phyloP scores from a whole-genome alignment of 1,140 invertebrate species.

The Hylyphantes graminicola region DNA sequence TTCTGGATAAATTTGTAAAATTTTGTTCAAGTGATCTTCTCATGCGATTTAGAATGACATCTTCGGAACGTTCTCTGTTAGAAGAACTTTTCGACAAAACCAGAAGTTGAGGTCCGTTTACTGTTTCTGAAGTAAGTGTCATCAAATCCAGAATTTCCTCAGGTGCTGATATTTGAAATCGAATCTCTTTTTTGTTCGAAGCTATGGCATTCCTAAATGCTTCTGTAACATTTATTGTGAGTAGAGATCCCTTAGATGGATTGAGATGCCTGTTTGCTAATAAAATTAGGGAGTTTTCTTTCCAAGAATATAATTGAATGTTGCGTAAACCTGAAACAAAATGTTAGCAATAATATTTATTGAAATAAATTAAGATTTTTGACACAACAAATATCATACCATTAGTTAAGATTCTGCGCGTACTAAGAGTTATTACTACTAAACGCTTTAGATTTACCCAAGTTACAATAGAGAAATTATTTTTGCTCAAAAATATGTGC shows the following conservation, averaged over 20 bases:
- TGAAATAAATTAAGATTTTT: no score
- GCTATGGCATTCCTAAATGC: not conserved
- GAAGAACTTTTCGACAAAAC: constrained; percentile 8
- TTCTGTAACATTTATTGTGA: constrained; percentile 19
- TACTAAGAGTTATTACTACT: no score
- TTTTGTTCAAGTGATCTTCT: constrained; percentile 19
- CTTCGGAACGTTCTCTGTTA: not conserved
- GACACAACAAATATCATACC: no score
- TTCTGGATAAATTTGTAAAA: no score
- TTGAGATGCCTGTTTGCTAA: not conserved
- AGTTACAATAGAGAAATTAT: no score
- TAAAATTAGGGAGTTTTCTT: constrained; percentile 1
- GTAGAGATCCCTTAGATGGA: constrained; percentile 10
- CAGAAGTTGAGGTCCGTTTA: constrained; percentile 18
- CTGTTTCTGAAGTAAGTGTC: not conserved
- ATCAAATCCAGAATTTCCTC: not conserved
- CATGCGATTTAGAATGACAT: constrained; percentile 19
- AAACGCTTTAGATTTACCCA: no score
- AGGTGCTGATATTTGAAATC: not conserved
- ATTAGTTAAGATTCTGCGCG: no score
- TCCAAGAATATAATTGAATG: not conserved
- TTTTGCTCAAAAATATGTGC: no score
- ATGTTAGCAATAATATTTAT: no score
- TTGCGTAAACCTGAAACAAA: no score
- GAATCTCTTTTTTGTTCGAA: not conserved